Percentiles rank a stretch among this genome's conserved stretches.
These are phyloP conservation scores for Sebastes cheni DNA, from an alignment of 2,797 vertebrate species.

Conservation along the genomic window DNA sequence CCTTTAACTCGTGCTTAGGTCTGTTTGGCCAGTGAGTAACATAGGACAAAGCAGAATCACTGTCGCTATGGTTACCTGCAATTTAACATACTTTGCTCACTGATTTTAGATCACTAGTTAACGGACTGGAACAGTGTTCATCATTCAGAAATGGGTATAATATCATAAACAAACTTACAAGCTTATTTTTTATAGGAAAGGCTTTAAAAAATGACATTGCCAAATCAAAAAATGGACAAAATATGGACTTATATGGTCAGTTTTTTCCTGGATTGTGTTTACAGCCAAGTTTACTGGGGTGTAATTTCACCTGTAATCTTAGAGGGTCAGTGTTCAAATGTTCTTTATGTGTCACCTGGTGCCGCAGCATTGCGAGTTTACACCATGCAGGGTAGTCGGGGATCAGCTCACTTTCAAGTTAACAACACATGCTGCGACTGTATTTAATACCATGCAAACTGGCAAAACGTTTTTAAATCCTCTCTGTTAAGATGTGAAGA, in stretches of 20 bases:
- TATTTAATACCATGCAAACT: not conserved
- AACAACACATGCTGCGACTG: not conserved
- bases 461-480: not conserved
- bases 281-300: not conserved
- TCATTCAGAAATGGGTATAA: not conserved
- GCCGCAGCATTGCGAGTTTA: not conserved
- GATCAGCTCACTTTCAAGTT: constrained; percentile 19
- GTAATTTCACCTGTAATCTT: constrained; percentile 24
- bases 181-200: not conserved
- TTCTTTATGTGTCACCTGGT: not conserved
- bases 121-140: not conserved
- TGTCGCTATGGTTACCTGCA: not conserved
- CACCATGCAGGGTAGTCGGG: not conserved
- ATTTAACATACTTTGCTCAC: not conserved
- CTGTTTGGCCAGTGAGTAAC: not conserved
- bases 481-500: not conserved
- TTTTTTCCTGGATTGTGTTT: not conserved
- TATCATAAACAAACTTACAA: too few relatives aligned
- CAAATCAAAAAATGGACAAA: not conserved
- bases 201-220: not conserved
- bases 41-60: not conserved
- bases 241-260: too few relatives aligned
- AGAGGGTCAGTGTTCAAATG: not conserved
- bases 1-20: not conserved
- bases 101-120: not conserved